Percentiles rank a stretch among this genome's conserved stretches.
Conservation (phyloP, 2,113 vertebrate species). For the Dasyornis broadbenti region DNA sequence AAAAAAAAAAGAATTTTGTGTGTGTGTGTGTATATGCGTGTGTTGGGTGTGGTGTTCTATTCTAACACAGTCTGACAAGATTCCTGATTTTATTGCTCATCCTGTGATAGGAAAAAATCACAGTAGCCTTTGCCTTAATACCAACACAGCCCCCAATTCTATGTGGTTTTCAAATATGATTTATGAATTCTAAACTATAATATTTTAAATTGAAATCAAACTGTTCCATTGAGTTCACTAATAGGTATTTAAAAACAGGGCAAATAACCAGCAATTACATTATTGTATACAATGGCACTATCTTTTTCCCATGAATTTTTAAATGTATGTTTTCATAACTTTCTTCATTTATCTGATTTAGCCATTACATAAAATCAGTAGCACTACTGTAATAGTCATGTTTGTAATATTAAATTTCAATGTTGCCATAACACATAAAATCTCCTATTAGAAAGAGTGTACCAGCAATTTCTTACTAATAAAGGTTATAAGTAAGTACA, state of each 20-base stretch:
- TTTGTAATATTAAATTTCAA: background rate
- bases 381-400: background rate
- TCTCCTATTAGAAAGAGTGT: background rate
- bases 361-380: background rate
- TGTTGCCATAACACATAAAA: background rate
- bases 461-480: background rate
- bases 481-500: background rate
- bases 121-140: background rate
- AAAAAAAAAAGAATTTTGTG: background rate
- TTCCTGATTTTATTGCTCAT: background rate
- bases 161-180: background rate
- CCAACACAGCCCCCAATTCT: rapidly evolving
- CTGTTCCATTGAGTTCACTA: background rate
- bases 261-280: background rate
- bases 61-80: background rate
- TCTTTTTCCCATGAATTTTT: background rate
- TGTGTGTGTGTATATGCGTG: background rate
- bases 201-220: background rate
- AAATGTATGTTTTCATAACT: background rate
- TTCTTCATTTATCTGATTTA: background rate
- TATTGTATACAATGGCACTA: background rate
- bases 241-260: background rate
- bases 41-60: background rate
- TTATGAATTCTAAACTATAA: background rate
- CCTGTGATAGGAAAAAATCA: background rate